phyloP scores from a whole-genome alignment of 2,797 vertebrate genomes.

The Lemur catta region DNA sequence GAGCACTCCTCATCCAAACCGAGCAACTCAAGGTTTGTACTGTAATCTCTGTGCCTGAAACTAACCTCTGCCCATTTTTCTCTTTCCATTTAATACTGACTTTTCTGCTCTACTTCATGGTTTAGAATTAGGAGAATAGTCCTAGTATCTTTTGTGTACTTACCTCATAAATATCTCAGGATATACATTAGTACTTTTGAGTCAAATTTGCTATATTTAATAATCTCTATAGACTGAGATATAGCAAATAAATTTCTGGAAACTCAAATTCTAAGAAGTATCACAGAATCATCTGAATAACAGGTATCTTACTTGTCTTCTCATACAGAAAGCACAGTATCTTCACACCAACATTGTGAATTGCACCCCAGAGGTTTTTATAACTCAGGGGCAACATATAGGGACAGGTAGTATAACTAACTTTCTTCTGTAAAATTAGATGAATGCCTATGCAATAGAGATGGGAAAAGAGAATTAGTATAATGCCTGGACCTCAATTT shows the following conservation, averaged over 20 bases:
- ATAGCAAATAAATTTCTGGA: neutral
- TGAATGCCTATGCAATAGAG: neutral
- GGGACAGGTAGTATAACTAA: neutral
- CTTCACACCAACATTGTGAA: neutral
- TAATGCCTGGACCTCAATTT: neutral
- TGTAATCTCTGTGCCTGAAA: neutral
- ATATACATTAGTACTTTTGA: neutral
- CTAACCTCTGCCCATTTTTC: neutral
- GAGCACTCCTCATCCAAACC: neutral
- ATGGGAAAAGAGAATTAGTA: neutral
- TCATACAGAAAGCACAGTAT: neutral
- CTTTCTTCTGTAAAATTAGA: neutral
- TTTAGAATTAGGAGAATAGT: neutral
- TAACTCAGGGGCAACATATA: neutral
- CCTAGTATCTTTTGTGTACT: neutral
- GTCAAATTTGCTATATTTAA: neutral
- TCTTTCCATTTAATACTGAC: neutral
- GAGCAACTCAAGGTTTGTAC: neutral
- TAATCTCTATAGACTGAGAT: neutral
- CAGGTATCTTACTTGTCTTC: neutral
- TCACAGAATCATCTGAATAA: neutral
- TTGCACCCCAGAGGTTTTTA: neutral
- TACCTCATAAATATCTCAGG: neutral
- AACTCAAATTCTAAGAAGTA: neutral
- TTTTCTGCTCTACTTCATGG: neutral